Evolutionary conservation across 2,888 invertebrate species (phyloP).

Genomic region (Choreutis nemorana): DNA sequence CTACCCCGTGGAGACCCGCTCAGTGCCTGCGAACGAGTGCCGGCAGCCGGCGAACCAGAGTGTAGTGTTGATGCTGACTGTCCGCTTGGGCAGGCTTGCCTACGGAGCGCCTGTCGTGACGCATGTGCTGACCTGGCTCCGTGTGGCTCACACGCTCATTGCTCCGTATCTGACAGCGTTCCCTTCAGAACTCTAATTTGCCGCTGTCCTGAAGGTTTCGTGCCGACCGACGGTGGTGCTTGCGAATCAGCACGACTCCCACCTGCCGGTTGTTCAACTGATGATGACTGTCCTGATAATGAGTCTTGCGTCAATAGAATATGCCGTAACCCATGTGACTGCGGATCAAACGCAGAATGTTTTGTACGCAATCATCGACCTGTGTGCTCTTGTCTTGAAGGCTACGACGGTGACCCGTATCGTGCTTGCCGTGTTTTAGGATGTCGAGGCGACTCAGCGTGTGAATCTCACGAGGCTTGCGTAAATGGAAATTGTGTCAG

Average conservation of each 20-base stretch:
- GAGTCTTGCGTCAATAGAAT: conserved; percentile 88
- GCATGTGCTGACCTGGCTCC: conserved; percentile 81
- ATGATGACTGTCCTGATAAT: conserved; percentile 78
- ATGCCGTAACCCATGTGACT: conserved; percentile 88
- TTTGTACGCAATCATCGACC: conserved; percentile 84
- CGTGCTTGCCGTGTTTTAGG: conserved; percentile 81
- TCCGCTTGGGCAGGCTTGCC: conserved; percentile 81
- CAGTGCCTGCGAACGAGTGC: conserved; percentile 72
- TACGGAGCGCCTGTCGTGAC: conserved; percentile 78
- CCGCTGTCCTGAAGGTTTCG: conserved; percentile 85
- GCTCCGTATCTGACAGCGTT: conserved; percentile 83
- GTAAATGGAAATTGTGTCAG: conserved; percentile 85
- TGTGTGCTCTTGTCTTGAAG: conserved; percentile 84
- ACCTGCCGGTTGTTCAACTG: conserved; percentile 79
- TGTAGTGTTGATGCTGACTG: conserved; percentile 83
- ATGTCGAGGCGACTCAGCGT: conserved; percentile 84
- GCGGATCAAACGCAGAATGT: conserved; percentile 85
- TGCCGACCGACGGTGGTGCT: conserved; percentile 80
- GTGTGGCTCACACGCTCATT: conserved; percentile 77
- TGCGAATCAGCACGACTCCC: conserved; percentile 77
- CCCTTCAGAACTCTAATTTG: conserved; percentile 90
- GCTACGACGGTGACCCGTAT: conserved; percentile 88
- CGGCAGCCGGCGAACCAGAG: conserved; percentile 67
- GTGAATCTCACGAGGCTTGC: conserved; percentile 83
- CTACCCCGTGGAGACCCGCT: conserved; percentile 82